A percentile compares a stretch with the other conserved stretches of the same genome.
These are phyloP conservation scores for Lottia scabra DNA, from an alignment of 2,888 invertebrate species.

Conservation along the genomic window DNA sequence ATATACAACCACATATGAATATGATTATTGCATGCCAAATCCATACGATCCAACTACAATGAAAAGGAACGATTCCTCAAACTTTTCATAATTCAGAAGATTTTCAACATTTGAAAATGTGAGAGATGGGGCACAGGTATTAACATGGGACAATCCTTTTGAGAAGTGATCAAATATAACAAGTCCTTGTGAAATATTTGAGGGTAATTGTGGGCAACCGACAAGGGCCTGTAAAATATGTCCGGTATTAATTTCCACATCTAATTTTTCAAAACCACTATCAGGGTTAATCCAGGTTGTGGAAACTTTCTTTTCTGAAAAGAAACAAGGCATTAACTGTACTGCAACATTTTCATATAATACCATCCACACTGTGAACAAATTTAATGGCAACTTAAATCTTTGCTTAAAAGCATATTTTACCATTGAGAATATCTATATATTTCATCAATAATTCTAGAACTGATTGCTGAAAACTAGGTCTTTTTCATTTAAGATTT, in stretches of 20 bases:
- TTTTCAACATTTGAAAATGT: neutral
- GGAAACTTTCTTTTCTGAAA: neutral
- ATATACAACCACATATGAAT: no score
- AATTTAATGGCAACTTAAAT: no score
- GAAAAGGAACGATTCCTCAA: neutral
- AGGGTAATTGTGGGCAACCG: neutral
- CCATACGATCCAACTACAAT: neutral
- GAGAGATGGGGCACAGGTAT: neutral
- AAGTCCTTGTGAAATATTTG: neutral
- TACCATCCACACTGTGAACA: no score
- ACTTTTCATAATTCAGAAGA: neutral
- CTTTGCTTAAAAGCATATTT: no score
- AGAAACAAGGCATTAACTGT: neutral
- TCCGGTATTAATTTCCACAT: no score
- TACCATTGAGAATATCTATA: no score
- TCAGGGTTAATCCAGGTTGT: neutral
- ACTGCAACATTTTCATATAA: no score
- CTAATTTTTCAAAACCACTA: neutral
- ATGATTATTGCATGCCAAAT: neutral
- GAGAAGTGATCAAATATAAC: neutral
- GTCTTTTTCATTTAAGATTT: no score
- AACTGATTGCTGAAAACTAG: no score
- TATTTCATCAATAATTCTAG: no score
- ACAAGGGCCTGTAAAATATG: neutral
- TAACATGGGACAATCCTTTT: neutral